A percentile compares a stretch with the other conserved stretches of the same genome.
Conservation (phyloP, 2,797 vertebrate species). For the Vireo griseus region DNA sequence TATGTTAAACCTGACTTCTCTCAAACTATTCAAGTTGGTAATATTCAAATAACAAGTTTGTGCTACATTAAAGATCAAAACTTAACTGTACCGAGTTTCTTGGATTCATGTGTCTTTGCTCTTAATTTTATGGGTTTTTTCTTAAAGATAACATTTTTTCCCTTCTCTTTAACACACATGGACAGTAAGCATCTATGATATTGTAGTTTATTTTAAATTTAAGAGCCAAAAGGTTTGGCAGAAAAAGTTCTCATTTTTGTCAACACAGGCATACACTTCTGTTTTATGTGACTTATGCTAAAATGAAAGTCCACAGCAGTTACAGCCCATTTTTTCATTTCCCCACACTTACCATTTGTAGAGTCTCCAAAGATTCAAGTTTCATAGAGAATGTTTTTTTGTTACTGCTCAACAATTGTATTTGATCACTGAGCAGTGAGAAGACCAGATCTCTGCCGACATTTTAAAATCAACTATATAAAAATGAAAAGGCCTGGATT, state of each 20-base stretch:
- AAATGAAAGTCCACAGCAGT: conserved; percentile 1
- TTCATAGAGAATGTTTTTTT: conserved; percentile 15
- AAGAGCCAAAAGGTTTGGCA: conserved; percentile 28
- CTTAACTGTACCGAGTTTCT: background rate
- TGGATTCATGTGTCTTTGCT: background rate
- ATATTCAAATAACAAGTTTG: background rate
- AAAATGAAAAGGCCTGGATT: background rate
- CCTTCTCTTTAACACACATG: background rate
- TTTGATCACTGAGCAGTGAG: background rate
- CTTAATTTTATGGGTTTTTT: background rate
- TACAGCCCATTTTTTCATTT: conserved; percentile 40
- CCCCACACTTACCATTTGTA: conserved; percentile 17
- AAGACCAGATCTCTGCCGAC: background rate
- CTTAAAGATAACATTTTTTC: background rate
- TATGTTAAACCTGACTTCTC: background rate
- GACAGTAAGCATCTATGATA: background rate
- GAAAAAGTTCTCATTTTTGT: conserved; percentile 35
- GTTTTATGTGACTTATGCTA: conserved; percentile 20
- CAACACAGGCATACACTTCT: background rate
- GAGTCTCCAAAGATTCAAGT: background rate
- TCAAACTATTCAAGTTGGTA: background rate
- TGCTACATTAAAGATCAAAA: background rate
- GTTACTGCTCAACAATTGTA: background rate
- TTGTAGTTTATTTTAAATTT: conserved; percentile 25
- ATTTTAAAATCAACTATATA: conserved; percentile 13